Evolutionary conservation across 2,113 vertebrate genomes (phyloP), one percentile per base, ranked within the genome.

Genomic region (Xyliphius kryptos): DNA sequence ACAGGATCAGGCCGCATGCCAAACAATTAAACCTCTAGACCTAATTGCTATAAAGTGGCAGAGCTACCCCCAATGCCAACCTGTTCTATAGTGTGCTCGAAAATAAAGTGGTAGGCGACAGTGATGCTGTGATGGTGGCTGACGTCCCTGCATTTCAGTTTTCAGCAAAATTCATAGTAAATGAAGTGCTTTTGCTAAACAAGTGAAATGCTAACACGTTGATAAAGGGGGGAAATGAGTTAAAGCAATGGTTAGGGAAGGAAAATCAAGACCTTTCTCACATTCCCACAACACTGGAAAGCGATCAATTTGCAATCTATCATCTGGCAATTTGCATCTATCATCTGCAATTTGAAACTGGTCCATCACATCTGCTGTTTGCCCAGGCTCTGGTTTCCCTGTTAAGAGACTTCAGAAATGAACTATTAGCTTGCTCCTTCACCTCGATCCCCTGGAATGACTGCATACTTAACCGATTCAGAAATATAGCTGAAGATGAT

Each of bases 311-410:
- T n/a, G n/a, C n/a, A n/a, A n/a, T n/a, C n/a, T n/a, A n/a, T n/a
- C n/a, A 75, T 67, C 70, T 69, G 70, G 73, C 73, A 78, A 80
- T 80, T 80, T 80, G 69, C 71, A 68, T 76, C 73, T 69, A 75
- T 79, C 79, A 69, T 66, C 73, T 68, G 59, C 74, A 77, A 77
- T 80, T 76, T 79, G 73, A 69, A 70, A 78, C 37, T 61, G 67
- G 76, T 65, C 68, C 71, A 73, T 80, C 79, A 78, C 63, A 64
- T 59, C 50, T 50, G 38, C 20, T 63, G 65, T 67, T 70, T 70
- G 56, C 74, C 52, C 63, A 66, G 59, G 58, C 56, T 61, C 66
- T 71, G 73, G 59, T 65, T 70, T 62, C 56, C 26, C 46, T 38
- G 59, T 67, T 73, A 71, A 74, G 74, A 77, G 71, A 76, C 69